Conservation (phyloP, 37 sponge, comb jelly and placozoan species). For the Ianthella basta region DNA sequence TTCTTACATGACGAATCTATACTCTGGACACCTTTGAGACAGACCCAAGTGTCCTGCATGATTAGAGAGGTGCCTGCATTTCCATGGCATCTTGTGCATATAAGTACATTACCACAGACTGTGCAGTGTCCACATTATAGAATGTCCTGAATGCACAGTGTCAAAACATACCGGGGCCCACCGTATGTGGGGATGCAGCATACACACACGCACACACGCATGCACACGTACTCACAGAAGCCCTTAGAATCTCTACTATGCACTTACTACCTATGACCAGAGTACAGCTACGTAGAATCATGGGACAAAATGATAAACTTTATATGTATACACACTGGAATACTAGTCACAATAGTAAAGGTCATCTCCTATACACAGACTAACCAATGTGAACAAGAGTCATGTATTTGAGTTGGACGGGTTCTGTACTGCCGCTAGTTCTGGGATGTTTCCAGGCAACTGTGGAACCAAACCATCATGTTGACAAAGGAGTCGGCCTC, state of each 20-base stretch:
- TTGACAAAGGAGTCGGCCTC: constrained; percentile 85
- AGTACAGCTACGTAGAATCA: background rate
- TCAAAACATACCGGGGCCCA: no score
- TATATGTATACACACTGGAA: background rate
- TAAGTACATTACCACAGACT: no score
- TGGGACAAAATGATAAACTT: background rate
- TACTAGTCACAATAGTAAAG: background rate
- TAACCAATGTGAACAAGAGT: background rate
- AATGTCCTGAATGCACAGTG: no score
- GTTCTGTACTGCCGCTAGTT: no score
- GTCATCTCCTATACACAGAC: background rate
- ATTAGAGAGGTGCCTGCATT: no score
- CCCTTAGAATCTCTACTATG: background rate
- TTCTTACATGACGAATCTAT: no score
- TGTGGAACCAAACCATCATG: constrained; percentile 68
- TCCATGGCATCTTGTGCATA: no score
- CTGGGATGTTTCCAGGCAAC: background rate
- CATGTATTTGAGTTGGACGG: no score
- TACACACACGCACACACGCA: constrained; percentile 21
- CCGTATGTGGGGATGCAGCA: no score
- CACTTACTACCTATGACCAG: background rate
- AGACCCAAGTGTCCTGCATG: no score
- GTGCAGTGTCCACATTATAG: no score
- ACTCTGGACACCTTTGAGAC: no score
- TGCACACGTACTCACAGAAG: constrained; percentile 2